Evolutionary conservation across 2,113 vertebrate genomes (phyloP), one percentile per base, ranked within the genome.

Genomic region (Mesitornis unicolor): DNA sequence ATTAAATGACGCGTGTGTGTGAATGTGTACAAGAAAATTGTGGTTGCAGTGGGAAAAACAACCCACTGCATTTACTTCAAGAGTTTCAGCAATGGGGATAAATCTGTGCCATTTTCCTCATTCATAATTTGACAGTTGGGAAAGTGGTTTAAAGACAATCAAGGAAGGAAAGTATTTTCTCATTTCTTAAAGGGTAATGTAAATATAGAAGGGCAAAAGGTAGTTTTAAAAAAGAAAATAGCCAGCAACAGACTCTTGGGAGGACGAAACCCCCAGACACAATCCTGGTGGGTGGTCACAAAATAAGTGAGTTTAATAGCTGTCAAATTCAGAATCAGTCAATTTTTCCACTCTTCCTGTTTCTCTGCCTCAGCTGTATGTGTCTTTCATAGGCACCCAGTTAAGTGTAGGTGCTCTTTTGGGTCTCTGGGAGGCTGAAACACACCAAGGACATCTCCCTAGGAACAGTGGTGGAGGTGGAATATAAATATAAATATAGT

Each of bases 1-100:
- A 90, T 93, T 96, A 96, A 95, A 84, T 90, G 73, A 50, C 7
- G 9, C 42, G 4, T 65, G 82, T 67, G 36, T 80, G 75, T 75
- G 71, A 91, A 74, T 64, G 22, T 1, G 1, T 51, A 45, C 25
- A 64, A 92, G 48, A 78, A 86, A 93, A 68, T 33, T n/a, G 26
- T 78, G 59, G 68, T 48, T 84, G 56, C 8, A 6, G 31, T 60
- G 68, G 83, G 60, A 77, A 77, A 80, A 93, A 57, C 35, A 82
- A 22, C 0, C 3, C 25, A 28, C 47, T 70, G 25, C 0, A 0
- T 88, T 84, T 80, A 48, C 24, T 95, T 84, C 13, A 60, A 20
- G 59, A 76, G 6, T 76, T 59, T 88, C 50, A 54, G 38, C 50
- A 64, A 26, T 26, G 13, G 26, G 31, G 24, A 35, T 77, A 68